Conservation (phyloP, 2,888 invertebrate species). For the Scelioninae gen. 1 region DNA sequence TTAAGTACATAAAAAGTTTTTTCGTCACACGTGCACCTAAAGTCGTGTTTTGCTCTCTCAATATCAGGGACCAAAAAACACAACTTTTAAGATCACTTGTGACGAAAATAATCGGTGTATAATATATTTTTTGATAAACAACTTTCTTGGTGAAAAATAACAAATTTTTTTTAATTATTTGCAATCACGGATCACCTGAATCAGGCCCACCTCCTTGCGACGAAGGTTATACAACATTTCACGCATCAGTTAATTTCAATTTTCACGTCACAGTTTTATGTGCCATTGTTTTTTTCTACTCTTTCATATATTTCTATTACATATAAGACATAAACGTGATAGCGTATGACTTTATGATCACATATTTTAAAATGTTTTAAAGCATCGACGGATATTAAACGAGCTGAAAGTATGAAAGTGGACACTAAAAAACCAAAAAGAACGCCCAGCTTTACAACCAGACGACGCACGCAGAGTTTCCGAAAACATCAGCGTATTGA, state of each 20-base stretch:
- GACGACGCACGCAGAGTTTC: slow-evolving; percentile 94
- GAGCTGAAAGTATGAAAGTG: slow-evolving; percentile 95
- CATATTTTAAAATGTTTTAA: slow-evolving; percentile 44
- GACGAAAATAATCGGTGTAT: too few relatives aligned
- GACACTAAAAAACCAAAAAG: slow-evolving; percentile 93
- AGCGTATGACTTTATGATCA: background rate
- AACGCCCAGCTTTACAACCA: slow-evolving; percentile 97
- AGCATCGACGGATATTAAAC: slow-evolving; percentile 87
- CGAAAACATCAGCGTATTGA: slow-evolving; percentile 88
- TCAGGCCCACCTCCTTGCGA: too few relatives aligned
- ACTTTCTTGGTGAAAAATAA: too few relatives aligned
- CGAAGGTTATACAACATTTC: slow-evolving; percentile 57
- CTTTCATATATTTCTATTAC: slow-evolving; percentile 34
- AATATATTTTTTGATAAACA: too few relatives aligned
- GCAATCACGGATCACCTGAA: too few relatives aligned
- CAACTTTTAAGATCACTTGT: too few relatives aligned
- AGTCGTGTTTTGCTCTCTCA: too few relatives aligned
- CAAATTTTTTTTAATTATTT: too few relatives aligned
- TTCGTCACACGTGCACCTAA: too few relatives aligned
- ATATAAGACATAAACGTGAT: too few relatives aligned
- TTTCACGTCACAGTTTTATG: slow-evolving; percentile 41
- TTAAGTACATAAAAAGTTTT: too few relatives aligned
- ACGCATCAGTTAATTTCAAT: slow-evolving; percentile 51
- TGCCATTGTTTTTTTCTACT: slow-evolving; percentile 30
- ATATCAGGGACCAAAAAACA: too few relatives aligned